These are phyloP conservation scores for Rhipidura dahli DNA, from an alignment of 2,113 vertebrate genomes.

Conservation along the genomic window DNA sequence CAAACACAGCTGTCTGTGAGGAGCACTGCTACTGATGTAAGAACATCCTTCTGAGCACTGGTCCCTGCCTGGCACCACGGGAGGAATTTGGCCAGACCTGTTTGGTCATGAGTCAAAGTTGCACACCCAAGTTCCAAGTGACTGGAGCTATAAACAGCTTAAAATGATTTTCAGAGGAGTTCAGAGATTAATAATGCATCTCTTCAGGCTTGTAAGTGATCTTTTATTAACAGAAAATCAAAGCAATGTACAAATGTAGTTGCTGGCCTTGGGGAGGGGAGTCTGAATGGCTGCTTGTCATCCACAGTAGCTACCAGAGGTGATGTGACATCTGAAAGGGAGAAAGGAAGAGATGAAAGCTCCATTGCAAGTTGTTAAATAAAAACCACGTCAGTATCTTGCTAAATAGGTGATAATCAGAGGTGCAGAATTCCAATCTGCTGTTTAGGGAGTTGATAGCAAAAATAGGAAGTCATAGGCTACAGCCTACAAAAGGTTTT, in stretches of 20 bases:
- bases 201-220: background rate
- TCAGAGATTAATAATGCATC: background rate
- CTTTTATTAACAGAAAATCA: conserved; percentile 3
- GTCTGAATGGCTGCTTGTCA: background rate
- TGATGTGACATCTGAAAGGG: background rate
- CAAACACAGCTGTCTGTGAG: background rate
- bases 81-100: conserved; percentile 1
- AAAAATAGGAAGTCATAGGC: background rate
- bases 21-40: background rate
- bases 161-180: background rate
- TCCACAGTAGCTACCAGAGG: background rate
- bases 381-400: background rate
- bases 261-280: background rate
- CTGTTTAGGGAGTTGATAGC: background rate
- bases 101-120: background rate
- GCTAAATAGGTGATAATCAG: background rate
- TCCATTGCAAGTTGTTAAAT: background rate
- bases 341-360: background rate
- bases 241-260: background rate
- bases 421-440: background rate
- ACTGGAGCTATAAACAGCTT: background rate
- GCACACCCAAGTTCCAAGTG: background rate
- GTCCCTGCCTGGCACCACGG: background rate
- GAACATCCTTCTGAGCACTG: background rate
- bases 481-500: background rate